Percentiles rank a stretch among this genome's conserved stretches.
Conservation (phyloP, 2,888 invertebrate species). For the Polymixis flavicincta region DNA sequence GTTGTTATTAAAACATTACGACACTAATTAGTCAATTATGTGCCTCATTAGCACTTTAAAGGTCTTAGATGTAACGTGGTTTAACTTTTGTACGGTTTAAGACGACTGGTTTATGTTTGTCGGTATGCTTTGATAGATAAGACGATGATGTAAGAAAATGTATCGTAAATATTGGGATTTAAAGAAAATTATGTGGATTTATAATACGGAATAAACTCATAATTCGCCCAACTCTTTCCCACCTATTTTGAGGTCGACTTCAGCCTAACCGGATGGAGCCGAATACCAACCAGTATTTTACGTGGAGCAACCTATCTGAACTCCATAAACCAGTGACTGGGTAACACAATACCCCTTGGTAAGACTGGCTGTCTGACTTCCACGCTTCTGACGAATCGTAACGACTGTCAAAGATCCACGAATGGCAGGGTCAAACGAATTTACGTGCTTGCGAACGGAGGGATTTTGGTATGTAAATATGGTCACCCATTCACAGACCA, state of each 20-base stretch:
- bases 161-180: background rate
- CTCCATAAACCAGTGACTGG: too few relatives aligned
- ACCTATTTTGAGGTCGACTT: too few relatives aligned
- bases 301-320: too few relatives aligned
- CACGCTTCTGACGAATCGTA: too few relatives aligned
- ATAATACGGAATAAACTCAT: too few relatives aligned
- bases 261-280: background rate
- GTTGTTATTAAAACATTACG: constrained; percentile 60
- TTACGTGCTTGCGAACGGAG: too few relatives aligned
- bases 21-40: constrained; percentile 51
- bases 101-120: background rate
- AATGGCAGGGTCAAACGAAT: too few relatives aligned
- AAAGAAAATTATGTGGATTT: too few relatives aligned
- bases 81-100: constrained; percentile 2
- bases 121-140: constrained; percentile 7
- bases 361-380: background rate
- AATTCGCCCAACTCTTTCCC: too few relatives aligned
- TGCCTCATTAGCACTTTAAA: constrained; percentile 47
- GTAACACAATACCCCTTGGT: background rate
- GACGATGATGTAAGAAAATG: background rate
- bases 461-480: too few relatives aligned
- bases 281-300: background rate
- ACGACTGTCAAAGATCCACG: too few relatives aligned
- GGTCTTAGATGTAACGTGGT: constrained; percentile 31
- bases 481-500: background rate